Conservation (phyloP, 2,888 invertebrate genomes). For the Rosalia funebris region DNA sequence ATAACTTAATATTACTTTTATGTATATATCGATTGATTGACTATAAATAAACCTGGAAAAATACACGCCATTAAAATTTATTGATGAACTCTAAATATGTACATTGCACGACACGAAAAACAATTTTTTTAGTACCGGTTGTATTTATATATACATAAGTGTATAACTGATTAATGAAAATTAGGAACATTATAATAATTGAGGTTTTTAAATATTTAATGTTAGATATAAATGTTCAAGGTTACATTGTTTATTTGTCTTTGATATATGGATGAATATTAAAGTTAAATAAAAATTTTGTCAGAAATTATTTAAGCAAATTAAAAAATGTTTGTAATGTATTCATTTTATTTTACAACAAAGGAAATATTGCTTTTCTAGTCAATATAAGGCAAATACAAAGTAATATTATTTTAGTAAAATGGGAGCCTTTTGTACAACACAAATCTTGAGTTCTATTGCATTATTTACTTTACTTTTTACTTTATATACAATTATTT, state of each 20-base stretch:
- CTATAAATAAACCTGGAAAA: conserved; percentile 16
- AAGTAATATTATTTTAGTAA: no score
- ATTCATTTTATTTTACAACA: no score
- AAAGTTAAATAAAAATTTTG: background rate
- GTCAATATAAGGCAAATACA: no score
- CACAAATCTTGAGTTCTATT: no score
- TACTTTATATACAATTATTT: no score
- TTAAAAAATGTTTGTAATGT: no score
- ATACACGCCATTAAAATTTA: conserved; percentile 4
- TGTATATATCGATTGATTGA: background rate
- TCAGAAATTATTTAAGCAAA: background rate
- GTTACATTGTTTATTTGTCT: conserved; percentile 15
- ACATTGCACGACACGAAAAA: conserved; percentile 7
- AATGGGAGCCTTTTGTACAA: no score
- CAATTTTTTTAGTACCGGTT: background rate
- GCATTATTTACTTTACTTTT: no score
- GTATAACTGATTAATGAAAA: conserved; percentile 10
- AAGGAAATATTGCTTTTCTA: no score
- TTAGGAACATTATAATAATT: conserved; percentile 23
- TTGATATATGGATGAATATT: conserved; percentile 4
- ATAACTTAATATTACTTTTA: conserved; percentile 6
- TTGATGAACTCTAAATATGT: background rate
- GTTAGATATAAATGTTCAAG: conserved; percentile 13
- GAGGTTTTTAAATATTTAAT: conserved; percentile 15
- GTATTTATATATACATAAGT: conserved; percentile 4